phyloP scores from a whole-genome alignment of 92 coral and sea anemone species.

The Siderastrea siderea region DNA sequence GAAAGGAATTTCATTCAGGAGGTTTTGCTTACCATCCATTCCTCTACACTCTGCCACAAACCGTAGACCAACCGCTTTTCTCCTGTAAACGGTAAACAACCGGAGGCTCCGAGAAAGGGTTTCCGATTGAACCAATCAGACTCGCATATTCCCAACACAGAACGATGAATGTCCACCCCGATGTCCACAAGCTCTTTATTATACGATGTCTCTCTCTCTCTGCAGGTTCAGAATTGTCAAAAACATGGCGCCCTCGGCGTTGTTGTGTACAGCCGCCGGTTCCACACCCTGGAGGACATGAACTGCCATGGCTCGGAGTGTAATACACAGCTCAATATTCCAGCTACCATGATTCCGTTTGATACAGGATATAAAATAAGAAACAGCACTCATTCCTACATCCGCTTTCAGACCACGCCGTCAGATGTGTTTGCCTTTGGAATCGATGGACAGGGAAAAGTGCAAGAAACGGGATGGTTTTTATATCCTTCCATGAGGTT shows the following conservation, averaged over 20 bases:
- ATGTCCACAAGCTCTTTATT: no score
- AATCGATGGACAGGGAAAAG: constrained; percentile 82
- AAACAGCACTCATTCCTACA: constrained; percentile 8
- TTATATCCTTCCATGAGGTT: constrained; percentile 86
- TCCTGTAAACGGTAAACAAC: no score
- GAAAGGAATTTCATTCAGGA: no score
- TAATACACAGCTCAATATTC: constrained; percentile 71
- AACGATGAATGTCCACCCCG: no score
- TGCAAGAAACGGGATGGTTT: constrained; percentile 83
- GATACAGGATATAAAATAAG: constrained; percentile 45
- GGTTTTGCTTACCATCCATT: no score
- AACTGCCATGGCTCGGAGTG: constrained; percentile 86
- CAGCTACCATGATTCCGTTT: constrained; percentile 77
- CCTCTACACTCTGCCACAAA: no score
- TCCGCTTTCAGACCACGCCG: constrained; percentile 92
- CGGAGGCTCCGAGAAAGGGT: no score
- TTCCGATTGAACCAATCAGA: no score
- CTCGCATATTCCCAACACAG: no score
- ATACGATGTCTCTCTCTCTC: not conserved
- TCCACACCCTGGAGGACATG: constrained; percentile 56
- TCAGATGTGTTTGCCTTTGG: constrained; percentile 86
- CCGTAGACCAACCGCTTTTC: no score
- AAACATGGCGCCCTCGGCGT: constrained; percentile 88
- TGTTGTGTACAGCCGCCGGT: constrained; percentile 43
- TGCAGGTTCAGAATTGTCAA: constrained; percentile 80